A percentile compares a stretch with the other conserved stretches of the same genome.
Conservation (phyloP, 2,888 invertebrate species). For the Zygothrica quintamaculata region DNA sequence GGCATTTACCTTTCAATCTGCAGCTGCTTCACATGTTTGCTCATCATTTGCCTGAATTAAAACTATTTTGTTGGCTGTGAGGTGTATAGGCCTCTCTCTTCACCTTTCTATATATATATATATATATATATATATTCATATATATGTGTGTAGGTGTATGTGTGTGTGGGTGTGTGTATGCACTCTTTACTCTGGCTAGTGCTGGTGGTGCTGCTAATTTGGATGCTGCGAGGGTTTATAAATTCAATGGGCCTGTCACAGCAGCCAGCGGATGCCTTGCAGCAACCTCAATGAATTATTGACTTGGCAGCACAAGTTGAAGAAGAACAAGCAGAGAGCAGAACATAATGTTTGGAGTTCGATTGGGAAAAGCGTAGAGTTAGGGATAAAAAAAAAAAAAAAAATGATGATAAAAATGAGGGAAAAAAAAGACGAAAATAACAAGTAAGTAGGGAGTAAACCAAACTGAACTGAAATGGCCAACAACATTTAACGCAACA, state of each 20-base stretch:
- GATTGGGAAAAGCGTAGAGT: too few relatives aligned
- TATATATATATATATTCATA: too few relatives aligned
- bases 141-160: not conserved
- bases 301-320: conserved; percentile 42
- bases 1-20: conserved; percentile 53
- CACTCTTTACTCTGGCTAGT: conserved; percentile 34
- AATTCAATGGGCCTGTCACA: conserved; percentile 66
- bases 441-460: conserved; percentile 13
- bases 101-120: too few relatives aligned
- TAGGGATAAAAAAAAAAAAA: conserved; percentile 8
- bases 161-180: conserved; percentile 6
- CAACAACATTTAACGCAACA: conserved; percentile 76
- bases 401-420: conserved; percentile 3
- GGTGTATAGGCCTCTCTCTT: not conserved
- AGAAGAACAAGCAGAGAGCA: conserved; percentile 3
- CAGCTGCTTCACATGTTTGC: conserved; percentile 50
- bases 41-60: conserved; percentile 39
- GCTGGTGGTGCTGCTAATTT: too few relatives aligned
- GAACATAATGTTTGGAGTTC: too few relatives aligned
- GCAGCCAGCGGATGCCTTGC: conserved; percentile 38
- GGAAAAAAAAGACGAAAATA: not conserved
- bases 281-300: conserved; percentile 71
- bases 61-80: conserved; percentile 40
- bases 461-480: conserved; percentile 48
- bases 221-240: conserved; percentile 57